Conservation (phyloP, 2,797 vertebrate species). For the Hirundo rustica region DNA sequence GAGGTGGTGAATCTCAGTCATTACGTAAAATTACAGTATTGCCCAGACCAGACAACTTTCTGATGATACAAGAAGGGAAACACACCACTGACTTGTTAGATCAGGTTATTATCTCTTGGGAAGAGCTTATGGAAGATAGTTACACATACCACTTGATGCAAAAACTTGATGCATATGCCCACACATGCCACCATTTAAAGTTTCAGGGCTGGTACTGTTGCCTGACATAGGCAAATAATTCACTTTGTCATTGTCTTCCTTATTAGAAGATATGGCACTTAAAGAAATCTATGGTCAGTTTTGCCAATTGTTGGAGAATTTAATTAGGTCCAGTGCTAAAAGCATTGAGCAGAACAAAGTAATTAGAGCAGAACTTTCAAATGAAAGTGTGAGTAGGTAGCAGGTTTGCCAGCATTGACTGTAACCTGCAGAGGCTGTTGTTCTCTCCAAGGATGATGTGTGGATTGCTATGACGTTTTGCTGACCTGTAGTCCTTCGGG, state of each 20-base stretch:
- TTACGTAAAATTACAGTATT: background rate
- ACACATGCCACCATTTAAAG: background rate
- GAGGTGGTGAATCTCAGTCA: background rate
- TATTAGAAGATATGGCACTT: background rate
- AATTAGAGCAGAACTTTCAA: background rate
- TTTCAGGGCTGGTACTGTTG: background rate
- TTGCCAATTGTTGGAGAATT: background rate
- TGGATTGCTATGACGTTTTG: background rate
- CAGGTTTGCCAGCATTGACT: background rate
- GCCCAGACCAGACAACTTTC: background rate
- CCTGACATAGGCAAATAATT: background rate
- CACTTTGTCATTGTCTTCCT: background rate
- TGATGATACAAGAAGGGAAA: background rate
- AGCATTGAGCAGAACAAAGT: background rate
- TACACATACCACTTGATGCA: background rate
- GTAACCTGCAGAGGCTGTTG: background rate
- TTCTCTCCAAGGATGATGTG: background rate
- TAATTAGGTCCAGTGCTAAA: background rate
- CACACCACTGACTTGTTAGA: background rate
- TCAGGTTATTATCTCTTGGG: background rate
- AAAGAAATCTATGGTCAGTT: background rate
- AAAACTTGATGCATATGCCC: background rate
- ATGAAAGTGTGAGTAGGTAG: background rate
- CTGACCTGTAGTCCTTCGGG: slow-evolving; percentile 85
- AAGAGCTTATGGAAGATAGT: background rate